Evolutionary conservation across 2,113 vertebrate genomes (phyloP), one percentile per base, ranked within the genome.

Genomic region (Ceyx cyanopectus): DNA sequence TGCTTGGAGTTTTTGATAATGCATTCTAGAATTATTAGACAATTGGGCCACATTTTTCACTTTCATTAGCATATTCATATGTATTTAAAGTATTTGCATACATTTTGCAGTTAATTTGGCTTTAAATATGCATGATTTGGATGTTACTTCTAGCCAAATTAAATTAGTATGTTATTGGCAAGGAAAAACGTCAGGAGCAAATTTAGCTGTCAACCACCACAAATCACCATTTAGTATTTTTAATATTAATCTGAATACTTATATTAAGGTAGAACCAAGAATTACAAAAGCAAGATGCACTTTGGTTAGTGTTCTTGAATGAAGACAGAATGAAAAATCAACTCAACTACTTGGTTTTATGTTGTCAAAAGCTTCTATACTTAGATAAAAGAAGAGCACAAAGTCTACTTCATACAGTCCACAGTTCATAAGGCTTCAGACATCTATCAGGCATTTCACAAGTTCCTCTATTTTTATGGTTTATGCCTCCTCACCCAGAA

Each of bases 391-490:
- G 51, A 89, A 24, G 19, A 85, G 60, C 46, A 37, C 2, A 0
- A 82, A 56, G 30, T 66, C 85, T 26, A 72, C 12, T 66, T 73
- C 48, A 82, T 43, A 27, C 23, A 81, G 84, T 67, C 45, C 81
- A 91, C 81, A 91, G 84, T 93, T 94, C 94, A 92, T 92, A 96
- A 85, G 94, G 91, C 94, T 96, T 94, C 94, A 93, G 58, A 79
- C 23, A 6, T 21, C 20, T 45, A 58, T 46, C 24, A 80, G 10
- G 75, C 53, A 89, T 79, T 95, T 73, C 62, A 45, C n/a, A 46
- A 32, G 30, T 74, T 63, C 29, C 30, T 76, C 17, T 87, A 10
- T 65, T 85, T 79, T 85, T 66, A 86, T 4, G 19, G 30, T 32
- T 92, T 92, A 79, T 26, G 41, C 30, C 70, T 79, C 81, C 74